Evolutionary conservation across 2,113 vertebrate genomes (phyloP).

Genomic region (Eidolon helvum): DNA sequence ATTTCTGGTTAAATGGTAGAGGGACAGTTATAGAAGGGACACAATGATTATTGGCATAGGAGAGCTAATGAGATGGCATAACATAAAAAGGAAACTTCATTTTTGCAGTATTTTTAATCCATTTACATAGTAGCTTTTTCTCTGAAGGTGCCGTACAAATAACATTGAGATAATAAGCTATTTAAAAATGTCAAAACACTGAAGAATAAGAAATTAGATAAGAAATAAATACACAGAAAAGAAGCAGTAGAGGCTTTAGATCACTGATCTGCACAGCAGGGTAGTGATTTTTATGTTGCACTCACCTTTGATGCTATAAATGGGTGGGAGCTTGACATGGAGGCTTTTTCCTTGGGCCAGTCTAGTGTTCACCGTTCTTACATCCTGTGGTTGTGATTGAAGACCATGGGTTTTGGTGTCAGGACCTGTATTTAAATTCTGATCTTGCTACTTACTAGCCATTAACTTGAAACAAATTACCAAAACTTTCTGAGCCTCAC

Average conservation of each 20-base stretch:
- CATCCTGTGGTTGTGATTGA: not conserved
- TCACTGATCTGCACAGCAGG: not conserved
- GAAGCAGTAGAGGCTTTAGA: not conserved
- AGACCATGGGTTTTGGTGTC: not conserved
- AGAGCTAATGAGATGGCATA: not conserved
- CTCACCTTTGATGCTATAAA: not conserved
- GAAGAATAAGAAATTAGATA: slow-evolving; percentile 20
- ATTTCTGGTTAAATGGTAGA: slow-evolving; percentile 8
- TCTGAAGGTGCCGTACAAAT: slow-evolving; percentile 29
- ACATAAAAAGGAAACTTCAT: not conserved
- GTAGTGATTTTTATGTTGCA: not conserved
- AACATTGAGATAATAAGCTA: slow-evolving; percentile 31
- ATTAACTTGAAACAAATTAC: not conserved
- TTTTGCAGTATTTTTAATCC: slow-evolving; percentile 32
- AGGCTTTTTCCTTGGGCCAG: not conserved
- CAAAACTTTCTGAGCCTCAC: not conserved
- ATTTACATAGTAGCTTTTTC: slow-evolving; percentile 22
- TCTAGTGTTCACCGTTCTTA: not conserved
- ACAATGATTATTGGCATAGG: slow-evolving; percentile 12
- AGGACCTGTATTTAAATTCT: not conserved
- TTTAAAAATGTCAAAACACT: slow-evolving; percentile 52
- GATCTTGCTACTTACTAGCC: not conserved
- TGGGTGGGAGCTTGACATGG: not conserved
- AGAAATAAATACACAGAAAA: slow-evolving; percentile 34
- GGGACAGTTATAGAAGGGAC: not conserved